Evolutionary conservation across 92 coral and sea anemone species (phyloP).

Genomic region (Palythoa heliodiscus): DNA sequence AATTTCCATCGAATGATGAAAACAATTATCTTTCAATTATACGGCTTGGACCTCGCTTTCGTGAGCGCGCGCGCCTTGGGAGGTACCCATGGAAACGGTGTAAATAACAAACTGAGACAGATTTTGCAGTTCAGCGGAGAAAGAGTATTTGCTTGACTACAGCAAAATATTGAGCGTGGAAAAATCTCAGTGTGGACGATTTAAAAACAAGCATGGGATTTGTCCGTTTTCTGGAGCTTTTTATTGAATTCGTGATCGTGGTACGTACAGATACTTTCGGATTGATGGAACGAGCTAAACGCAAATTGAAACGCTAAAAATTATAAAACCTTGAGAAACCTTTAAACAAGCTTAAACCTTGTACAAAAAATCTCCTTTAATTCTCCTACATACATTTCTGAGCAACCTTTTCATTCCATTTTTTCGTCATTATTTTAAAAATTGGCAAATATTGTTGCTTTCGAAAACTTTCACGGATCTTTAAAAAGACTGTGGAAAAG

Average conservation of each 20-base stretch:
- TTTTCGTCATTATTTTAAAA: too few species aligned
- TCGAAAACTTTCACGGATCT: too few species aligned
- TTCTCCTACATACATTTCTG: too few species aligned
- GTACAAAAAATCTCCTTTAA: too few species aligned
- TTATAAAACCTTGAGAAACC: too few species aligned
- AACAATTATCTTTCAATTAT: too few species aligned
- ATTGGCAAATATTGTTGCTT: too few species aligned
- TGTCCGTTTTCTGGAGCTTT: conserved; percentile 5
- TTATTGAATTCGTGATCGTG: not conserved
- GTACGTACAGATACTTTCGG: not conserved
- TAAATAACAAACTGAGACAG: not conserved
- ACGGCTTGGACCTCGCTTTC: not conserved
- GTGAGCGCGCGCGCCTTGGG: not conserved
- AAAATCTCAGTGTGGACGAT: not conserved
- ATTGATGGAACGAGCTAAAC: not conserved
- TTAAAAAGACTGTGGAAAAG: too few species aligned
- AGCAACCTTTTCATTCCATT: too few species aligned
- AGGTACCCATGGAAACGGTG: not conserved
- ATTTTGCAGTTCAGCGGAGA: not conserved
- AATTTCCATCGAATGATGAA: too few species aligned
- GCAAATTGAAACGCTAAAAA: not conserved
- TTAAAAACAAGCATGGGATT: not conserved
- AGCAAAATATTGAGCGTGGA: not conserved
- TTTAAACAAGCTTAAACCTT: too few species aligned
- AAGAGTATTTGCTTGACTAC: not conserved